A percentile compares a stretch with the other conserved stretches of the same genome.
phyloP scores from a whole-genome alignment of 1,140 invertebrate genomes.

The Zaprionus kolodkinae region DNA sequence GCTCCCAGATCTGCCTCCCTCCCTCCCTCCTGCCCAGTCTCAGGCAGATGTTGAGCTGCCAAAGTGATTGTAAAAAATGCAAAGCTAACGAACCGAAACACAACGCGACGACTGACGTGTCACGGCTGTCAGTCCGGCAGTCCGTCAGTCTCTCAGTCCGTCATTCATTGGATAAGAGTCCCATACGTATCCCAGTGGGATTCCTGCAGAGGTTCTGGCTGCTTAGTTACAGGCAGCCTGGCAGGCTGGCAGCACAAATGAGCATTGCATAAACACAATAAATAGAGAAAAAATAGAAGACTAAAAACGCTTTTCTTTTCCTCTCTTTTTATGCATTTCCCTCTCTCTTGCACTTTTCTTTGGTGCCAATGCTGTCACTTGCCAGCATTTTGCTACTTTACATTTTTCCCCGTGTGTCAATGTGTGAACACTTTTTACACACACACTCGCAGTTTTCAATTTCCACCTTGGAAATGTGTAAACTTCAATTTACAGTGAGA shows the following conservation, averaged over 20 bases:
- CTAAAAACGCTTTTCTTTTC: conserved; percentile 18
- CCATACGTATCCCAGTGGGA: not conserved
- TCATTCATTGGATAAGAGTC: not conserved
- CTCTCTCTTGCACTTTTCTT: not conserved
- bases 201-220: conserved; percentile 3
- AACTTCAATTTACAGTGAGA: conserved; percentile 71
- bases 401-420: conserved; percentile 56
- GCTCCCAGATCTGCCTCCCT: not conserved
- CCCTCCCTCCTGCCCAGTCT: not conserved
- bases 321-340: not conserved
- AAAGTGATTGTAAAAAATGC: conserved; percentile 82
- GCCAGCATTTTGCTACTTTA: conserved; percentile 67
- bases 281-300: conserved; percentile 21
- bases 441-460: conserved; percentile 69
- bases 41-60: conserved; percentile 36
- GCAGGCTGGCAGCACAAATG: conserved; percentile 51
- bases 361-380: conserved; percentile 43
- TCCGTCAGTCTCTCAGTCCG: conserved; percentile 39
- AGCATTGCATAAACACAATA: conserved; percentile 66
- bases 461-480: conserved; percentile 74
- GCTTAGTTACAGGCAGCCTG: conserved; percentile 43
- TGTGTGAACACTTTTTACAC: conserved; percentile 65
- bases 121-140: conserved; percentile 41
- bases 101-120: conserved; percentile 74
- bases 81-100: conserved; percentile 81